phyloP scores from a whole-genome alignment of 1,140 invertebrate genomes.

The Atopsyche davidsoni region DNA sequence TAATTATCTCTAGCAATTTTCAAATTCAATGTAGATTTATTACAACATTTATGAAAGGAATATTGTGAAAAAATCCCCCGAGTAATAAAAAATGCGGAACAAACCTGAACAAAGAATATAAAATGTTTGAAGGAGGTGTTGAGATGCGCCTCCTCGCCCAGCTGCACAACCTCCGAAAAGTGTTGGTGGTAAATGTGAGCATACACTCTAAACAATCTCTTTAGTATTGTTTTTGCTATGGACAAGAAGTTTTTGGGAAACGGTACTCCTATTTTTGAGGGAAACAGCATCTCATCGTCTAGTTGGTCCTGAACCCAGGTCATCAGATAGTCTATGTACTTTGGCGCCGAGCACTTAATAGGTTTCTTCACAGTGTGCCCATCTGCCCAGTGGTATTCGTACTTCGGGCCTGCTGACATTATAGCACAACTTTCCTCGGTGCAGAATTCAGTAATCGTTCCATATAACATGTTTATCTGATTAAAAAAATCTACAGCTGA shows the following conservation, averaged over 20 bases:
- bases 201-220: slow-evolving; percentile 96
- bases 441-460: slow-evolving; percentile 99
- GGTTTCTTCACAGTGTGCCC: slow-evolving; percentile 97
- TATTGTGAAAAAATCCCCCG: no score
- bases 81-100: no score
- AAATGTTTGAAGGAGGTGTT: slow-evolving; percentile 99
- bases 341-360: slow-evolving; percentile 98
- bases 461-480: slow-evolving; percentile 99
- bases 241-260: slow-evolving; percentile 97
- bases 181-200: slow-evolving; percentile 99
- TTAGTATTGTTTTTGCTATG: slow-evolving; percentile 97
- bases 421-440: slow-evolving; percentile 96
- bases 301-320: slow-evolving; percentile 99
- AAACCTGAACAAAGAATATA: slow-evolving; percentile 96
- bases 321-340: slow-evolving; percentile 99
- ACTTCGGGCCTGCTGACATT: slow-evolving; percentile 97
- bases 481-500: slow-evolving; percentile 98
- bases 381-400: slow-evolving; percentile 99
- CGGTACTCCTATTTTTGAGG: slow-evolving; percentile 98
- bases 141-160: slow-evolving; percentile 97
- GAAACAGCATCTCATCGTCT: slow-evolving; percentile 97
- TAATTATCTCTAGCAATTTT: no score
- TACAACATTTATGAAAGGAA: no score
- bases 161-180: slow-evolving; percentile 94
- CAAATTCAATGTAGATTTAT: no score